These are phyloP conservation scores for Dromococcyx pavoninus DNA, from an alignment of 2,797 vertebrate genomes.

Conservation along the genomic window DNA sequence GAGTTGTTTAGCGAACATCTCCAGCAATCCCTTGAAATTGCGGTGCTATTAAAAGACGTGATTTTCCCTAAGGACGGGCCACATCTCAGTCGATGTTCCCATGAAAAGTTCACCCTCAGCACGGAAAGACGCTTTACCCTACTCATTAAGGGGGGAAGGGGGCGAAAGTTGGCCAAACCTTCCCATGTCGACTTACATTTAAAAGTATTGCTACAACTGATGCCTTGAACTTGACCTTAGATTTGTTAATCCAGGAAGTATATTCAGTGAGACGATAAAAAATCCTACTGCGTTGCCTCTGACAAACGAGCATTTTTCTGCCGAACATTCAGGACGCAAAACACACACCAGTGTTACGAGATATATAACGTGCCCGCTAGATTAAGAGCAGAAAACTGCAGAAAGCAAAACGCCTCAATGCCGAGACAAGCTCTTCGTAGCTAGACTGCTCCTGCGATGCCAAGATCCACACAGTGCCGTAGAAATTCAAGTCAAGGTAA, in stretches of 20 bases:
- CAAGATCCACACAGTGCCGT: background rate
- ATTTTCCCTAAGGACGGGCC: background rate
- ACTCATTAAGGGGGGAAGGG: rapidly evolving
- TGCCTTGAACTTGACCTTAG: constrained; percentile 78
- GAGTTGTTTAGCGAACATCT: background rate
- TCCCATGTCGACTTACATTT: constrained; percentile 28
- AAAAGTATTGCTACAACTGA: constrained; percentile 49
- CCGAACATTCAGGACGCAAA: background rate
- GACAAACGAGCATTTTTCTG: background rate
- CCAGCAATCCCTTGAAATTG: background rate
- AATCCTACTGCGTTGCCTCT: background rate
- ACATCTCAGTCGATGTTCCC: background rate
- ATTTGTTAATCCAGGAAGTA: constrained; percentile 65
- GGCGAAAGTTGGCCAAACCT: background rate
- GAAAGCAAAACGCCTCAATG: background rate
- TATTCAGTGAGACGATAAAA: background rate
- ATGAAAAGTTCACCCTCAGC: background rate
- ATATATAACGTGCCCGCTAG: background rate
- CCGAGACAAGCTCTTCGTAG: background rate
- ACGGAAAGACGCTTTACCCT: background rate
- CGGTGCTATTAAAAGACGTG: background rate
- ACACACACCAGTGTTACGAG: background rate
- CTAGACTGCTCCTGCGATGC: background rate
- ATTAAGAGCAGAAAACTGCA: background rate
- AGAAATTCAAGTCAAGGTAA: background rate